Evolutionary conservation across 2,888 invertebrate genomes (phyloP), one percentile per base, ranked within the genome.

Genomic region (Invenusta paracnida): DNA sequence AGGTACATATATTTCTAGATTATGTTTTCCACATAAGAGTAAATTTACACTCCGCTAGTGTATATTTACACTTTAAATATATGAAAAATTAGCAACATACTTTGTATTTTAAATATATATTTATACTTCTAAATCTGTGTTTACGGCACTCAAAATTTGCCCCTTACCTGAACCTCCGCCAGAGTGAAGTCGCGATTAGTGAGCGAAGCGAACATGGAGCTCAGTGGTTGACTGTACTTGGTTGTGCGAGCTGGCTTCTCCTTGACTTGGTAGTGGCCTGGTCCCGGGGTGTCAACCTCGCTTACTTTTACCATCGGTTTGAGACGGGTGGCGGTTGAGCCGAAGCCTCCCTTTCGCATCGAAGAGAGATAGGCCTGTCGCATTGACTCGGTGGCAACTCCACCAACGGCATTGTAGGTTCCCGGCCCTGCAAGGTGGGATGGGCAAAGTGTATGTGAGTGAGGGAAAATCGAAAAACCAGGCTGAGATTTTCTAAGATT

Each of bases 341-440:
- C 91, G 87, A 91, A 91, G 81, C 90, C 91, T 0, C 91, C 91
- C 67, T 90, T 89, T 81, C 90, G 87, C 0, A 90, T 91, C 83
- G 90, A 90, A 88, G 90, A 91, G 31, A 91, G 89, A 88, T 91
- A 91, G 0, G 91, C 91, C 87, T 89, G 90, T 67, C 90, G 88
- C 90, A 91, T 90, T 86, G 90, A 90, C 73, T 91, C 91, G 25
- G 90, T 89, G 0, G 91, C 91, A 89, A 91, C 89, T 23, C 91
- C 91, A 11, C 89, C 87, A n/a, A 89, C 89, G 17, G 30, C n/a
- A 31, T 90, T 90, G 89, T 91, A 91, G 0, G 90, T 86, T 0
- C 91, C 91, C 0, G 91, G 91, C 1, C 91, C 89, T 2, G 91
- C 91, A 28, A 87, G 88, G 0, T 85, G 79, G 13, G 88, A 87